phyloP scores from a whole-genome alignment of 2,888 invertebrate genomes.

The Lacanobia wlatinum region DNA sequence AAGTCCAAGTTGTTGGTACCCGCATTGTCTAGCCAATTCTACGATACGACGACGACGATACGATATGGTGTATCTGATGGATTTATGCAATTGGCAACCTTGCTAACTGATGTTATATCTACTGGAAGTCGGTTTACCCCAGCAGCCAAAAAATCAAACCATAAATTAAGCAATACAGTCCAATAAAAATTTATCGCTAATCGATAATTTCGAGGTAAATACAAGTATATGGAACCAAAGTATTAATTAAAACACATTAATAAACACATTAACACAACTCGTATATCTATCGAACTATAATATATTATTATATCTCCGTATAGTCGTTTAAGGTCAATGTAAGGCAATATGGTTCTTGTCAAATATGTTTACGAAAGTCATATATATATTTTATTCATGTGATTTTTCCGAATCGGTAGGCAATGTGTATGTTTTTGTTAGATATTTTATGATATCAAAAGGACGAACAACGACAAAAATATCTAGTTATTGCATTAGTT shows the following conservation, averaged over 20 bases:
- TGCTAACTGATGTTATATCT: background rate
- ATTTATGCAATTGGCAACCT: background rate
- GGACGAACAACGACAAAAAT: no score
- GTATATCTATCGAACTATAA: conserved; percentile 24
- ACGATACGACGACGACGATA: no score
- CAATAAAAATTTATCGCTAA: conserved; percentile 29
- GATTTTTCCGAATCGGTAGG: conserved; percentile 3
- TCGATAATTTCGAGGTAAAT: conserved; percentile 44
- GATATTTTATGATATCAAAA: conserved; percentile 18
- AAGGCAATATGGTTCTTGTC: conserved; percentile 40
- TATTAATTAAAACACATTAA: conserved; percentile 65
- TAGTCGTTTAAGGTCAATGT: conserved; percentile 45
- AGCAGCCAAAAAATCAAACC: background rate
- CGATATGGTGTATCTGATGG: no score
- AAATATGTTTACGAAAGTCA: conserved; percentile 43
- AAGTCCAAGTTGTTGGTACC: no score
- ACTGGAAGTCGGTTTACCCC: conserved; percentile 2
- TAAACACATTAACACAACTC: conserved; percentile 51
- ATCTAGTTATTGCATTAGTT: conserved; percentile 32
- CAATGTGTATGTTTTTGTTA: conserved; percentile 22
- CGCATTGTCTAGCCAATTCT: no score
- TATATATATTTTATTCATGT: conserved; percentile 39
- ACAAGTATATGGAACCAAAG: conserved; percentile 10
- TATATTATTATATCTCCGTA: conserved; percentile 20
- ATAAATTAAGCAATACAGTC: conserved; percentile 37